Evolutionary conservation across 1,140 invertebrate genomes (phyloP).

Genomic region (Helicoverpa armigera): DNA sequence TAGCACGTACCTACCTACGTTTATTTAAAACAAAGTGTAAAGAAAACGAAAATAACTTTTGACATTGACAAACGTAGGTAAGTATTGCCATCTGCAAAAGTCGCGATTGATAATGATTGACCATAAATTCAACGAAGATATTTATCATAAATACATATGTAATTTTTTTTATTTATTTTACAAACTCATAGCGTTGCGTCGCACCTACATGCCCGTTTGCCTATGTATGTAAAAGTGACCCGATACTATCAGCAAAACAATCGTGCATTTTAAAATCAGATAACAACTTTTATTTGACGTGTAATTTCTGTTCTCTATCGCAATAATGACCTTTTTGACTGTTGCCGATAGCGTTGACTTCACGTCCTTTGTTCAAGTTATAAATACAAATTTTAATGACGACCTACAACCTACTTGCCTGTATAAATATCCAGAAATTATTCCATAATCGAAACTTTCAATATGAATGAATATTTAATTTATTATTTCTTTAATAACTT

Average conservation of each 20-base stretch:
- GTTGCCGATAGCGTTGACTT: constrained; percentile 2
- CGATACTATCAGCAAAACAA: constrained; percentile 15
- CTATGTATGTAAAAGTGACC: constrained; percentile 4
- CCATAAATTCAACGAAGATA: not conserved
- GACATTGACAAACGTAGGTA: not conserved
- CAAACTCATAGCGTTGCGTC: not conserved
- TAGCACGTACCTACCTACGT: not conserved
- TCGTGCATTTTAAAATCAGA: constrained; percentile 43
- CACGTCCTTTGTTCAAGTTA: constrained; percentile 8
- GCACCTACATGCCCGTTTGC: not conserved
- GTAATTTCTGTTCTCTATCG: not conserved
- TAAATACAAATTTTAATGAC: not conserved
- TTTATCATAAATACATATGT: not conserved
- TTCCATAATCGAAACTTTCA: too few species aligned
- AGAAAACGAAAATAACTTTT: not conserved
- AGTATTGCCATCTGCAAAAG: not conserved
- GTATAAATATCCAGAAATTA: not conserved
- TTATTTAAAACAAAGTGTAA: not conserved
- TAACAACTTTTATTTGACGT: constrained; percentile 40
- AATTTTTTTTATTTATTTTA: not conserved
- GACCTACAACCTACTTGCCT: not conserved
- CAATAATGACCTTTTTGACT: constrained; percentile 35
- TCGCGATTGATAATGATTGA: not conserved
- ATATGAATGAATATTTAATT: too few species aligned
- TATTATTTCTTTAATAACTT: too few species aligned